phyloP scores from a whole-genome alignment of 2,797 vertebrate species.

The Aplochiton taeniatus region DNA sequence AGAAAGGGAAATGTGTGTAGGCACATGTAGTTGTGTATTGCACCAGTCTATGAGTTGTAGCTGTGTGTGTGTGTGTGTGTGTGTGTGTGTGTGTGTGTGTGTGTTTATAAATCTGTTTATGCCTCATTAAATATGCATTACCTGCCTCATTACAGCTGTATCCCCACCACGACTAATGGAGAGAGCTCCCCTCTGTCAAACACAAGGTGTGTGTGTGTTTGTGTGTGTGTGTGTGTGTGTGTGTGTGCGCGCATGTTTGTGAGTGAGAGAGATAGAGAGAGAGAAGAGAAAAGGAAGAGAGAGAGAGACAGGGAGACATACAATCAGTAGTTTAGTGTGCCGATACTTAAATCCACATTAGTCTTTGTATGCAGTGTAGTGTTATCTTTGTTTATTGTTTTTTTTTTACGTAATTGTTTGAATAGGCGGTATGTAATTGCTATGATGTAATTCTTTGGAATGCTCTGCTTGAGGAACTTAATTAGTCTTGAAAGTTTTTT shows the following conservation, averaged over 20 bases:
- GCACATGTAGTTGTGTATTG: constrained; percentile 12
- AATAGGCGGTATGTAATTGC: too few relatives aligned
- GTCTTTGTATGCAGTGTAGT: too few relatives aligned
- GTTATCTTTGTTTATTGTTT: too few relatives aligned
- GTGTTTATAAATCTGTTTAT: constrained; percentile 72
- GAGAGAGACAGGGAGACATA: neutral
- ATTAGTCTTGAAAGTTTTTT: too few relatives aligned
- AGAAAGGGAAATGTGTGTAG: constrained; percentile 6
- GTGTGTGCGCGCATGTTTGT: constrained; percentile 23
- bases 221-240: constrained; percentile 21
- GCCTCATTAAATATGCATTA: constrained; percentile 84
- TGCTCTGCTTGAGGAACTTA: too few relatives aligned
- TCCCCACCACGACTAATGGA: constrained; percentile 62
- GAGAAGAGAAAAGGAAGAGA: too few relatives aligned
- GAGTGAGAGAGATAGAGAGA: neutral
- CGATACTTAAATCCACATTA: too few relatives aligned
- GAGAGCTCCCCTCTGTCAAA: constrained; percentile 56
- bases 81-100: constrained; percentile 27
- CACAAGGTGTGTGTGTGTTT: constrained; percentile 53
- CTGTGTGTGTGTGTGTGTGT: constrained; percentile 40
- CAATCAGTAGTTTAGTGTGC: neutral
- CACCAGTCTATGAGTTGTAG: constrained; percentile 39
- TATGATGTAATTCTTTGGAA: too few relatives aligned
- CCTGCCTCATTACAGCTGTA: constrained; percentile 78
- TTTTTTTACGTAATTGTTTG: too few relatives aligned